A percentile compares a stretch with the other conserved stretches of the same genome.
phyloP scores from a whole-genome alignment of 2,888 invertebrate species.

The Cataglyphis rosenhaueri region DNA sequence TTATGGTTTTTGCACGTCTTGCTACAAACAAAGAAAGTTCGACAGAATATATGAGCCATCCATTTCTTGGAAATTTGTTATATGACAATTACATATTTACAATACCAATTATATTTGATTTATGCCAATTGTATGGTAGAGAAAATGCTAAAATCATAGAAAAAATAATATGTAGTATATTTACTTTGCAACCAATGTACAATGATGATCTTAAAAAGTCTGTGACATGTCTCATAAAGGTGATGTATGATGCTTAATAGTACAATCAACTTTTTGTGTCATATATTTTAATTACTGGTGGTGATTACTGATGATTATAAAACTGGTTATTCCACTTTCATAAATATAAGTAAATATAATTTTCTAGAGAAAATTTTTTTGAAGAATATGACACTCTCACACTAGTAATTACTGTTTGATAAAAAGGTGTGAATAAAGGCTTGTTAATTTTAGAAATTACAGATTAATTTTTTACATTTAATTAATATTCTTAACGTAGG shows the following conservation, averaged over 20 bases:
- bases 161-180: slow-evolving; percentile 89
- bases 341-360: slow-evolving; percentile 23
- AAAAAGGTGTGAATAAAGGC: slow-evolving; percentile 19
- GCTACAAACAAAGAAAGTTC: slow-evolving; percentile 90
- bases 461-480: not conserved
- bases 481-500: slow-evolving; percentile 76
- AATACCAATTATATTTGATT: slow-evolving; percentile 93
- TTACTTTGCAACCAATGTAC: slow-evolving; percentile 87
- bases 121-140: slow-evolving; percentile 91
- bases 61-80: slow-evolving; percentile 89
- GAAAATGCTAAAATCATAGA: slow-evolving; percentile 88
- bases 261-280: not conserved
- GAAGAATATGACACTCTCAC: not conserved
- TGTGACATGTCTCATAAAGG: slow-evolving; percentile 69
- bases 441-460: not conserved
- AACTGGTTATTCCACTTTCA: not conserved
- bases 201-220: slow-evolving; percentile 69
- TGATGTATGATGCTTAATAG: slow-evolving; percentile 53
- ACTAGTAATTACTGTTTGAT: not conserved
- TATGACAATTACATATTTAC: slow-evolving; percentile 93
- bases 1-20: slow-evolving; percentile 91
- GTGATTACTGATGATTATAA: not conserved
- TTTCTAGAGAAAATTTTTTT: not conserved
- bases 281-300: not conserved
- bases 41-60: slow-evolving; percentile 88